Evolutionary conservation across 2,797 vertebrate species (phyloP).

Genomic region (Enteromius trimaculatus): DNA sequence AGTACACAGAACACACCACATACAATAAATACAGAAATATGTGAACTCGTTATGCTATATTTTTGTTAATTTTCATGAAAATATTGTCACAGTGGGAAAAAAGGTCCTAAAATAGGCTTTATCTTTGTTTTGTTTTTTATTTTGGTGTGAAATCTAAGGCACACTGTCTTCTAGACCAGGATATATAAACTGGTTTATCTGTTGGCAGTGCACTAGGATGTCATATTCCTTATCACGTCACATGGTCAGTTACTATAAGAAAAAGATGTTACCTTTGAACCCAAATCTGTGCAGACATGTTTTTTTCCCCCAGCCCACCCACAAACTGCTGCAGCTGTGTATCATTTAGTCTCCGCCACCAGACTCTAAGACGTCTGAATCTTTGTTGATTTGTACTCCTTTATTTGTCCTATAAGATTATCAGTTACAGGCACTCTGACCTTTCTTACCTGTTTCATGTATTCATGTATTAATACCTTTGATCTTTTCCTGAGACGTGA

Average conservation of each 20-base stretch:
- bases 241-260: neutral
- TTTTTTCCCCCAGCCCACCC: neutral
- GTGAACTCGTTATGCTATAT: neutral
- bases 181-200: neutral
- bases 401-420: neutral
- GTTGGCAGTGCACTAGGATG: neutral
- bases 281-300: neutral
- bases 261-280: neutral
- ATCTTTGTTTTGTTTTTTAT: neutral
- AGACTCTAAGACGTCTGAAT: neutral
- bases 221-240: neutral
- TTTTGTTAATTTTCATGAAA: neutral
- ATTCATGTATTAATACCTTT: neutral
- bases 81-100: neutral
- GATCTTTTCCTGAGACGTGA: neutral
- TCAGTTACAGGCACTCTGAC: neutral
- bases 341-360: neutral
- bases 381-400: neutral
- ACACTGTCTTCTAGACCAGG: neutral
- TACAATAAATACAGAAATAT: slow-evolving; percentile 2
- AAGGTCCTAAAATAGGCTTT: neutral
- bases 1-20: neutral
- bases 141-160: neutral
- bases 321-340: neutral
- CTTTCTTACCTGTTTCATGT: neutral